These are phyloP conservation scores for Enhydra lutris DNA, from an alignment of 2,113 vertebrate genomes.

Conservation along the genomic window DNA sequence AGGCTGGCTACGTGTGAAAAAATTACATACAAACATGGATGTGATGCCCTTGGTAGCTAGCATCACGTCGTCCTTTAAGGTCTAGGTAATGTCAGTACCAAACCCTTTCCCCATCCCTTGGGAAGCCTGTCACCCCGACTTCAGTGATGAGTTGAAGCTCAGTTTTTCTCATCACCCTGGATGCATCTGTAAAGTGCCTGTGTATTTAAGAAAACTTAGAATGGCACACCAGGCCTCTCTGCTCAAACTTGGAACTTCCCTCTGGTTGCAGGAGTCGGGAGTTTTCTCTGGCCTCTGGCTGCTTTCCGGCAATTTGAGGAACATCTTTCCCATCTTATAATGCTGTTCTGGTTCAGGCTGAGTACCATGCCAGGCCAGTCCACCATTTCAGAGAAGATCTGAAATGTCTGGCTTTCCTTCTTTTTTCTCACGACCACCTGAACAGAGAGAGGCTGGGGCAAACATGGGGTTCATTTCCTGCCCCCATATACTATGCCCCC, in stretches of 20 bases:
- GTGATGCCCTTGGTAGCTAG: background rate
- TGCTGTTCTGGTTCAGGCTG: background rate
- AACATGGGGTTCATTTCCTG: background rate
- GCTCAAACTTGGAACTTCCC: background rate
- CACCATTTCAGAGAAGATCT: background rate
- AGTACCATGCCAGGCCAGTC: background rate
- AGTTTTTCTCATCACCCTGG: background rate
- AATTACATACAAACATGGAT: background rate
- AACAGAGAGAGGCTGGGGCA: background rate
- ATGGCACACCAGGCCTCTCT: background rate
- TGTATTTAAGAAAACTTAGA: background rate
- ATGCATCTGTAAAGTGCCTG: background rate
- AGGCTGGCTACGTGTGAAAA: background rate
- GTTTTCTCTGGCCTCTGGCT: background rate
- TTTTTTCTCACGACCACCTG: background rate
- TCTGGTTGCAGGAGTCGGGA: background rate
- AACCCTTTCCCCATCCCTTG: rapidly evolving
- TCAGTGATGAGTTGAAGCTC: background rate
- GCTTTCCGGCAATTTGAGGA: background rate
- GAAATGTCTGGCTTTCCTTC: background rate
- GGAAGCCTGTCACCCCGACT: background rate
- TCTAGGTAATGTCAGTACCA: background rate
- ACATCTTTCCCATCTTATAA: background rate
- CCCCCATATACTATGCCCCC: rapidly evolving
- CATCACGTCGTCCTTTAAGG: no score